Evolutionary conservation across 2,113 vertebrate species (phyloP).

Genomic region (Lampris incognitus): DNA sequence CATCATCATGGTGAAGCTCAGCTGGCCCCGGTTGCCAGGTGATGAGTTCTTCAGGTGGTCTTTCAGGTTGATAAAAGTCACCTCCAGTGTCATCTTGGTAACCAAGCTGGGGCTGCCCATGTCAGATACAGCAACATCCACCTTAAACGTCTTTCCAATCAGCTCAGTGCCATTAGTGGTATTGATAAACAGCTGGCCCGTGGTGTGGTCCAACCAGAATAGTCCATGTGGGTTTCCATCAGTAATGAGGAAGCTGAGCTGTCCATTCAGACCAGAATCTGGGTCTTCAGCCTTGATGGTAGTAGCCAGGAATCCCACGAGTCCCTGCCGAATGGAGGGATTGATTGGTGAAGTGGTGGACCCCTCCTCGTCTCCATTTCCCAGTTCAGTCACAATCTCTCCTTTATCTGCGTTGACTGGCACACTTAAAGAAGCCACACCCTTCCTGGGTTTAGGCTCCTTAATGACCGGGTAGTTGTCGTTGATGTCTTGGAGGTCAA

Average conservation of each 20-base stretch:
- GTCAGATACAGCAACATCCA: slow-evolving; percentile 86
- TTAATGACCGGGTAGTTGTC: slow-evolving; percentile 89
- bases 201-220: slow-evolving; percentile 83
- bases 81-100: slow-evolving; percentile 76
- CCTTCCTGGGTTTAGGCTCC: slow-evolving; percentile 81
- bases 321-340: slow-evolving; percentile 40
- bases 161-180: slow-evolving; percentile 88
- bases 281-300: slow-evolving; percentile 85
- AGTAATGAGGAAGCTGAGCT: slow-evolving; percentile 82
- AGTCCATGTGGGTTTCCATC: slow-evolving; percentile 72
- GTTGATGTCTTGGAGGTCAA: slow-evolving; percentile 87
- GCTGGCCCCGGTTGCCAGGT: slow-evolving; percentile 66
- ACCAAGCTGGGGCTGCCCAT: slow-evolving; percentile 81
- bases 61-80: slow-evolving; percentile 86
- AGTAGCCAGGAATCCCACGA: slow-evolving; percentile 74
- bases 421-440: slow-evolving; percentile 81
- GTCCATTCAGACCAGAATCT: slow-evolving; percentile 87
- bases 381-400: slow-evolving; percentile 78
- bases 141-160: slow-evolving; percentile 81
- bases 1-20: slow-evolving; percentile 83
- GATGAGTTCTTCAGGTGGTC: slow-evolving; percentile 87
- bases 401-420: slow-evolving; percentile 86
- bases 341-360: slow-evolving; percentile 14
- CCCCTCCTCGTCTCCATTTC: slow-evolving; percentile 46
- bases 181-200: slow-evolving; percentile 89